Conservation (phyloP, 2,113 vertebrate species). For the Pachyramphus minor region DNA sequence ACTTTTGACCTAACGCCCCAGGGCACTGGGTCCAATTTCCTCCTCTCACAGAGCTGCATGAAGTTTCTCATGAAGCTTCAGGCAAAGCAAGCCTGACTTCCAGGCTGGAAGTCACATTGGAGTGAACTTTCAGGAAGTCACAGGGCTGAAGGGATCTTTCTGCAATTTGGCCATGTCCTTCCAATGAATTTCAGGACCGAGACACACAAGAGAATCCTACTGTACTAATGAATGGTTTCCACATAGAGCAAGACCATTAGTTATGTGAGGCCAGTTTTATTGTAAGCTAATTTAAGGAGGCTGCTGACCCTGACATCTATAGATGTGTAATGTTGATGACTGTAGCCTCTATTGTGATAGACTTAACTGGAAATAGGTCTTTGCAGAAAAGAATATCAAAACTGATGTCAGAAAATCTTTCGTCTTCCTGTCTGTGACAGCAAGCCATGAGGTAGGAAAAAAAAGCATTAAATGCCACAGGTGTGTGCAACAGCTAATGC, state of each 20-base stretch:
- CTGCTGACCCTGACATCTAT: background rate
- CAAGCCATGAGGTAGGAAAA: background rate
- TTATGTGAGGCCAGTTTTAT: rapidly evolving
- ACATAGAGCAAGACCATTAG: background rate
- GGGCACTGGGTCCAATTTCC: background rate
- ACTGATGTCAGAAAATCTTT: background rate
- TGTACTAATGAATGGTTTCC: rapidly evolving
- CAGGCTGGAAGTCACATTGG: background rate
- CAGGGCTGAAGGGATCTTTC: background rate
- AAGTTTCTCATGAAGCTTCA: background rate
- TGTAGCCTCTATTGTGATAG: background rate
- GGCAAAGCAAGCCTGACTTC: background rate
- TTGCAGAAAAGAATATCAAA: background rate
- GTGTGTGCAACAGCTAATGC: background rate
- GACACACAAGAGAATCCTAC: background rate
- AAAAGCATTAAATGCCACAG: background rate
- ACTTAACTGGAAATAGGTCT: background rate
- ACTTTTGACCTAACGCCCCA: background rate
- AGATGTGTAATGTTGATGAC: background rate
- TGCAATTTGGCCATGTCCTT: background rate
- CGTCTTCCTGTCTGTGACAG: background rate
- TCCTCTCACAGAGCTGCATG: background rate
- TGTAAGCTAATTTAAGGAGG: background rate
- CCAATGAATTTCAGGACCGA: background rate
- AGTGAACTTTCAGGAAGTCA: background rate